Evolutionary conservation across 2,797 vertebrate genomes (phyloP).

Genomic region (Hydrocynus forskahlii): DNA sequence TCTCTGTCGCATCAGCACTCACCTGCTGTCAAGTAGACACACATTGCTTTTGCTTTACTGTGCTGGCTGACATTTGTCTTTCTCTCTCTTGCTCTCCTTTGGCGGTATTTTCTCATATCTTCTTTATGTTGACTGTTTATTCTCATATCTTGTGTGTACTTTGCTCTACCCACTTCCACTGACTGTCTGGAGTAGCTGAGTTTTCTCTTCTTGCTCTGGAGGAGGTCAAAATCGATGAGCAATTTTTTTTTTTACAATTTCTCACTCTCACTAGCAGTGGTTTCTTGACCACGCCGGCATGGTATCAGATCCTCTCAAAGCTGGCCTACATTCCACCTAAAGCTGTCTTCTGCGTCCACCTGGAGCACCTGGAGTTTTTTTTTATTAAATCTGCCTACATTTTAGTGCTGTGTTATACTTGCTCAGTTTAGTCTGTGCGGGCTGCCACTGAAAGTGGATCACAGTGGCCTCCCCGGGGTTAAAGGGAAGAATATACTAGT

Average conservation of each 20-base stretch:
- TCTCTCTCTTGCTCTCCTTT: background rate
- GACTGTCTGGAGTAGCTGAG: no score
- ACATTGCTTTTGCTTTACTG: background rate
- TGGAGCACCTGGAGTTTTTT: no score
- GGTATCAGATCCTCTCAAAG: background rate
- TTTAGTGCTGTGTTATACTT: no score
- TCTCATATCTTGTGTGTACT: background rate
- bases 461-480: background rate
- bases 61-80: background rate
- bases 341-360: background rate
- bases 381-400: no score
- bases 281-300: background rate
- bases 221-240: no score
- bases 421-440: background rate
- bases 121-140: no score
- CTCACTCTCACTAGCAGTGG: background rate
- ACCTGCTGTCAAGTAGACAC: background rate
- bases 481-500: constrained; percentile 3
- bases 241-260: background rate
- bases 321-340: background rate
- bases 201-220: no score
- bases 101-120: no score
- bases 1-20: background rate
- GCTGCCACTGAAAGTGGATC: background rate
- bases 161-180: no score